Percentiles rank a stretch among this genome's conserved stretches.
Evolutionary conservation across 1,140 invertebrate species (phyloP).

Genomic region (Papilio xuthus): DNA sequence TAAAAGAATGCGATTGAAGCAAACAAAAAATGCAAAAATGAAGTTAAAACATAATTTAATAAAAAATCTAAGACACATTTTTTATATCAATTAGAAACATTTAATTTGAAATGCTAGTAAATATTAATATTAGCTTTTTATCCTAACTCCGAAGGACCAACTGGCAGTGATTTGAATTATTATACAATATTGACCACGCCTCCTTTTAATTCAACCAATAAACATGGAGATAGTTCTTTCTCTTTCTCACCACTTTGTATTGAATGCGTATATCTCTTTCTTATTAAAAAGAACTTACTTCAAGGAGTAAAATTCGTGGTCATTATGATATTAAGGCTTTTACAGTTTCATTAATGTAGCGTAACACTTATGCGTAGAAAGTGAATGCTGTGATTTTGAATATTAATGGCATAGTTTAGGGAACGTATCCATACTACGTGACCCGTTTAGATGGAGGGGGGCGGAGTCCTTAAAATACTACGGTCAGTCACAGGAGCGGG

Average conservation of each 20-base stretch:
- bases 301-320: too few relatives aligned
- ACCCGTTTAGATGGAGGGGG: too few relatives aligned
- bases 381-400: too few relatives aligned
- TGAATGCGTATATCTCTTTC: neutral
- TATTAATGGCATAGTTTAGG: too few relatives aligned
- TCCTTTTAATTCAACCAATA: neutral
- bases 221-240: neutral
- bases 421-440: too few relatives aligned
- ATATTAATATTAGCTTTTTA: neutral
- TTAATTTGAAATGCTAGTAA: too few relatives aligned
- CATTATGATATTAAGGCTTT: too few relatives aligned
- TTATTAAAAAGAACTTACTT: neutral
- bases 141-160: neutral
- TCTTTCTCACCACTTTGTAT: neutral
- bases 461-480: too few relatives aligned
- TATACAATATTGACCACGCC: neutral
- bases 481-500: too few relatives aligned
- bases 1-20: neutral
- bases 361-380: too few relatives aligned
- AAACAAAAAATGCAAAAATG: neutral
- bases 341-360: too few relatives aligned
- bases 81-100: too few relatives aligned
- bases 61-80: neutral
- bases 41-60: neutral
- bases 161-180: slow-evolving; percentile 4